These are phyloP conservation scores for Icerya purchasi DNA, from an alignment of 2,888 invertebrate species.

Conservation along the genomic window DNA sequence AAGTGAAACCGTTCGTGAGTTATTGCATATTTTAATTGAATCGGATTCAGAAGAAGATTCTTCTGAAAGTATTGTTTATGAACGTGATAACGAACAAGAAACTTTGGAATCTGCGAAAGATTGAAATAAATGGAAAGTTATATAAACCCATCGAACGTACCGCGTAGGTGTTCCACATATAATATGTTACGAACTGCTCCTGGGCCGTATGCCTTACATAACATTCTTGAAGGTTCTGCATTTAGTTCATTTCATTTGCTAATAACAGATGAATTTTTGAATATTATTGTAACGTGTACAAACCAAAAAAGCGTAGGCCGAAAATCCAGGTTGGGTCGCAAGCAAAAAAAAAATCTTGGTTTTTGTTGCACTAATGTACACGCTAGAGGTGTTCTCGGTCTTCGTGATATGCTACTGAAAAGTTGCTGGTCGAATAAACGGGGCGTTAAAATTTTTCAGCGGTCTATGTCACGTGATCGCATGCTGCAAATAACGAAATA, in stretches of 20 bases:
- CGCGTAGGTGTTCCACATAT: neutral
- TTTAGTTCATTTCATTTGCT: neutral
- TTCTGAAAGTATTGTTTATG: neutral
- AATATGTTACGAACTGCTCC: neutral
- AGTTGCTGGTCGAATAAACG: neutral
- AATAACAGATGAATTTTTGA: neutral
- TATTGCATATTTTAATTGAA: too few relatives aligned
- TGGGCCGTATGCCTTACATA: neutral
- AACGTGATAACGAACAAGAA: neutral
- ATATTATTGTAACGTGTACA: neutral
- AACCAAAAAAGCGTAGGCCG: neutral
- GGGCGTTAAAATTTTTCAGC: too few relatives aligned
- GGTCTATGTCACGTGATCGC: too few relatives aligned
- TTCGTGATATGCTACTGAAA: neutral
- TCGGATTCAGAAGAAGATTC: slow-evolving; percentile 1
- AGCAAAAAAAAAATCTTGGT: neutral
- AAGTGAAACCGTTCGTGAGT: too few relatives aligned
- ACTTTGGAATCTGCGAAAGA: neutral
- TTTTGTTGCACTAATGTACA: neutral
- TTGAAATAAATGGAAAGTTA: neutral
- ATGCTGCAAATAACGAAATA: neutral
- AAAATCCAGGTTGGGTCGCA: neutral
- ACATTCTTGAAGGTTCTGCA: neutral
- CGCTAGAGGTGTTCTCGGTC: neutral
- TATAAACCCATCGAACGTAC: neutral